Percentiles rank a stretch among this genome's conserved stretches.
These are phyloP conservation scores for Pampus argenteus DNA, from an alignment of 2,797 vertebrate genomes.

Conservation along the genomic window DNA sequence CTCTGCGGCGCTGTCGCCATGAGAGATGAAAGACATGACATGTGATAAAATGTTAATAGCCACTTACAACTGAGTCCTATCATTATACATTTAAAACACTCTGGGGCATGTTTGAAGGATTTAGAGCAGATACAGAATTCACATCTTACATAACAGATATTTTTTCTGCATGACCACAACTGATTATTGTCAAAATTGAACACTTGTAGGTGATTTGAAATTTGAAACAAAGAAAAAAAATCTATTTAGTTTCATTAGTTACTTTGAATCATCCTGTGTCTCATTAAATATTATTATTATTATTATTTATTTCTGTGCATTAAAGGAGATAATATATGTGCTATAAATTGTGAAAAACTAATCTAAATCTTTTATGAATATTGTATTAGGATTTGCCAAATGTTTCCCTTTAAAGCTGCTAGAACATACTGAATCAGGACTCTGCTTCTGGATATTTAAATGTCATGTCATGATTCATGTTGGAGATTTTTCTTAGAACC, in stretches of 20 bases:
- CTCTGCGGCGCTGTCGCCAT: conserved; percentile 31
- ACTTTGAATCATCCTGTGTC: not conserved
- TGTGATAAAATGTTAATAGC: conserved; percentile 70
- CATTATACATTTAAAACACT: conserved; percentile 57
- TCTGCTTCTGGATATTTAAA: too few species aligned
- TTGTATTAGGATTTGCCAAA: too few species aligned
- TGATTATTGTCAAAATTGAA: conserved; percentile 27
- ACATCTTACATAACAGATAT: conserved; percentile 49
- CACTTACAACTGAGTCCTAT: conserved; percentile 67
- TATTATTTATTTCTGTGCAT: not conserved
- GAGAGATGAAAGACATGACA: conserved; percentile 61
- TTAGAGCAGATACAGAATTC: conserved; percentile 30
- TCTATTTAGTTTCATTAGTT: not conserved
- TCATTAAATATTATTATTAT: not conserved
- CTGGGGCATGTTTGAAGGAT: conserved; percentile 43
- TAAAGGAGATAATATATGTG: not conserved
- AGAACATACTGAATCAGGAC: too few species aligned
- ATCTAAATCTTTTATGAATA: too few species aligned
- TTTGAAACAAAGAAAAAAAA: conserved; percentile 3
- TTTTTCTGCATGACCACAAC: conserved; percentile 28
- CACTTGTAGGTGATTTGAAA: conserved; percentile 14
- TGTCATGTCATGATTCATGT: not conserved
- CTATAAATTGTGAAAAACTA: too few species aligned
- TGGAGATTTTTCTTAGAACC: not conserved
- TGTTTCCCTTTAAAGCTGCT: too few species aligned